Conservation (phyloP, 2,797 vertebrate species). For the Lindbergichthys nudifrons region DNA sequence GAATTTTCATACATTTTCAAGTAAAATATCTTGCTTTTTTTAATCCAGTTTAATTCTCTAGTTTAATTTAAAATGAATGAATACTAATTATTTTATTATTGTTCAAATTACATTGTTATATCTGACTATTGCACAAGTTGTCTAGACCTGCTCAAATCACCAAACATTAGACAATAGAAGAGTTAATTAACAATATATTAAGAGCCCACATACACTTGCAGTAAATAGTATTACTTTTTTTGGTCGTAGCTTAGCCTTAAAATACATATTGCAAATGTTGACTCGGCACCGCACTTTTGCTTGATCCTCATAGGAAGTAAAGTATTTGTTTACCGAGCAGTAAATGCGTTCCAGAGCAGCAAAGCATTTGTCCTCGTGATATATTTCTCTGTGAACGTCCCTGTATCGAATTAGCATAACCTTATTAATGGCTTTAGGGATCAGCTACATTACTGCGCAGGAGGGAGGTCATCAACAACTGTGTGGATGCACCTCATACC, state of each 20-base stretch:
- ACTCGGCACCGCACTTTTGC: slow-evolving; percentile 36
- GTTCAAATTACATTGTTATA: background rate
- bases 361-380: slow-evolving; percentile 62
- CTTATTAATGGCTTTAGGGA: slow-evolving; percentile 74
- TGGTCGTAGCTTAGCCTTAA: background rate
- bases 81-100: background rate
- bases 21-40: background rate
- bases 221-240: background rate
- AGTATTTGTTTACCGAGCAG: slow-evolving; percentile 61
- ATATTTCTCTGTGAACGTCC: slow-evolving; percentile 52
- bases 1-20: background rate
- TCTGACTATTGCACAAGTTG: too few relatives aligned
- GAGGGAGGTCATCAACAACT: slow-evolving; percentile 71
- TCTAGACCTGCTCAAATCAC: too few relatives aligned
- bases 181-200: too few relatives aligned
- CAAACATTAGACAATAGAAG: too few relatives aligned
- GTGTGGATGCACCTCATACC: slow-evolving; percentile 61
- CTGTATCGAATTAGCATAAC: slow-evolving; percentile 70
- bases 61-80: background rate
- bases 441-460: slow-evolving; percentile 72
- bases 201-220: too few relatives aligned
- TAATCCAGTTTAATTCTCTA: background rate
- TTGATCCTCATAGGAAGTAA: slow-evolving; percentile 44
- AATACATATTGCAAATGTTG: slow-evolving; percentile 9
- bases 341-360: slow-evolving; percentile 43